Evolutionary conservation across 37 sponge, comb jelly and placozoan species (phyloP).

Genomic region (Agelas oroides): DNA sequence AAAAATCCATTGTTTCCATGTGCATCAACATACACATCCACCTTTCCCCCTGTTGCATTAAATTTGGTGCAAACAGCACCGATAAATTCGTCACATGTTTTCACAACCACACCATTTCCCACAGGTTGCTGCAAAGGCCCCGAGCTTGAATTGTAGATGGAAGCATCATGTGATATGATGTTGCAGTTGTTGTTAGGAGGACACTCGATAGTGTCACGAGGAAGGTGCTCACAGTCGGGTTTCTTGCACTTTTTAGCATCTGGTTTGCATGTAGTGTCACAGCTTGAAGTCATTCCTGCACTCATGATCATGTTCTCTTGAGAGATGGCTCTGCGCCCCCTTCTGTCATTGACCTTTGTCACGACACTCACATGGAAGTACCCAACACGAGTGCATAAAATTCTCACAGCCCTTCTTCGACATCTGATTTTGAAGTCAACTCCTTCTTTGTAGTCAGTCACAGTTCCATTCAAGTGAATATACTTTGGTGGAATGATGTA

Average conservation of each 20-base stretch:
- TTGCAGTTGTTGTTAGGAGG: conserved; percentile 13
- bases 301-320: conserved; percentile 2
- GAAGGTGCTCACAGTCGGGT: not conserved
- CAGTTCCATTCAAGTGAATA: not conserved
- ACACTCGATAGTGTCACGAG: not conserved
- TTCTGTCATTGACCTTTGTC: not conserved
- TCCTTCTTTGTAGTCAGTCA: not conserved
- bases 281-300: conserved; percentile 1
- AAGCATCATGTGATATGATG: conserved; percentile 10
- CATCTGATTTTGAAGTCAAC: not conserved
- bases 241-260: too few species aligned
- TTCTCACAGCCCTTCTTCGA: not conserved
- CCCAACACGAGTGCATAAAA: not conserved
- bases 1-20: not conserved
- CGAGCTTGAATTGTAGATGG: not conserved
- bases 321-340: not conserved
- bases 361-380: conserved; percentile 4
- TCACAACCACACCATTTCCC: not conserved
- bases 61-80: not conserved
- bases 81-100: conserved; percentile 10
- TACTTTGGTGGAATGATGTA: not conserved
- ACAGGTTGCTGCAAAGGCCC: not conserved
- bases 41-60: not conserved
- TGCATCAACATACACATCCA: not conserved
- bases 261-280: not conserved